Percentiles rank a stretch among this genome's conserved stretches.
Conservation (phyloP, 2,797 vertebrate genomes). For the Pteronotus mesoamericanus region DNA sequence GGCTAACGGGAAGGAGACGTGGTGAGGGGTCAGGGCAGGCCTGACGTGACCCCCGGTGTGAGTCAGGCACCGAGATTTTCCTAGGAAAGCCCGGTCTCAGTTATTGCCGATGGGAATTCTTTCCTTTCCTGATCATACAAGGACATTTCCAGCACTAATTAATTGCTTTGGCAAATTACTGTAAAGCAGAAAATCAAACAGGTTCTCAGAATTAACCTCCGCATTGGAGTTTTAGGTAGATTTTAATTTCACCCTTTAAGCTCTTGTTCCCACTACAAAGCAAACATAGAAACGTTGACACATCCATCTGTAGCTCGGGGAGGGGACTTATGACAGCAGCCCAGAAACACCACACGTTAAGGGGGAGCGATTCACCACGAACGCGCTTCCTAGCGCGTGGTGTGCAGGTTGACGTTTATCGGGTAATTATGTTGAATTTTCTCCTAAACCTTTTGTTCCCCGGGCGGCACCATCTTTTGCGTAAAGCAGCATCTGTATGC, state of each 20-base stretch:
- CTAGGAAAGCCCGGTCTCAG: neutral
- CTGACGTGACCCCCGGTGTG: neutral
- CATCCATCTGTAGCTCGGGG: neutral
- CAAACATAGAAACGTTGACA: neutral
- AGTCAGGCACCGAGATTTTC: neutral
- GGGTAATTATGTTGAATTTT: slow-evolving; percentile 60
- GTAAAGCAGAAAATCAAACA: neutral
- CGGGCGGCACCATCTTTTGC: slow-evolving; percentile 56
- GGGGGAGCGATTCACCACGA: neutral
- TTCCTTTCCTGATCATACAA: neutral
- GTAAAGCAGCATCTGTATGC: slow-evolving; percentile 55
- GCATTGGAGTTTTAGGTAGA: neutral
- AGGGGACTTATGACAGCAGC: neutral
- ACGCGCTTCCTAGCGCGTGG: slow-evolving; percentile 32
- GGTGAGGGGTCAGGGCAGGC: neutral
- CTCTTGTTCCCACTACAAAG: neutral
- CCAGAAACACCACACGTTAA: slow-evolving; percentile 38
- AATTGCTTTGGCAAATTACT: neutral
- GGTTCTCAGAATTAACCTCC: neutral
- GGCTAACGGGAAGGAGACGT: neutral
- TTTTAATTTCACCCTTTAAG: slow-evolving; percentile 17
- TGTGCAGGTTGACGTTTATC: slow-evolving; percentile 59
- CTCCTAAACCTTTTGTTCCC: slow-evolving; percentile 75
- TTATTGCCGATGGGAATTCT: neutral
- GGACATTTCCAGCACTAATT: neutral